Evolutionary conservation across 2,888 invertebrate species (phyloP), one percentile per base, ranked within the genome.

Genomic region (Piscicola geometra): DNA sequence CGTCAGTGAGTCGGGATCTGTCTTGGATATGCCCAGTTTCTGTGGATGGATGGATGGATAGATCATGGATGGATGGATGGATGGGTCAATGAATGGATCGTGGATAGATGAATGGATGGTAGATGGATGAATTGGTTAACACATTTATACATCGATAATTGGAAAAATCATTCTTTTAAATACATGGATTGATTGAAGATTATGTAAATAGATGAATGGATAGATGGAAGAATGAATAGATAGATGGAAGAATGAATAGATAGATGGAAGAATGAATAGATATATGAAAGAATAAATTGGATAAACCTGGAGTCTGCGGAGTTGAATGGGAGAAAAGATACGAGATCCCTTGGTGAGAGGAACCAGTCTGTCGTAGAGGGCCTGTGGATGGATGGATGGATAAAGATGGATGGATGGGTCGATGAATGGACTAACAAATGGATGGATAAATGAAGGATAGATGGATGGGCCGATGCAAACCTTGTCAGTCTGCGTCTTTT

Each of bases 281-380:
- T n/a, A n/a, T n/a, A n/a, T 60, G 9, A 64, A 35, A 5, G 1
- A 76, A 72, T 64, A 69, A 85, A n/a, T n/a, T n/a, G n/a, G n/a
- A n/a, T n/a, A n/a, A n/a, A n/a, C 88, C 86, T 83, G 83, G 1
- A 87, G 81, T 77, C 94, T 88, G 75, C 90, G 88, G 68, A 93
- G 83, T 85, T 98, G 98, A 77, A 96, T 93, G 52, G 90, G 88
- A 0, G 94, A 93, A 86, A 99, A 97, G 80, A 88, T 89, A 77
- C 94, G 88, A 25, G 88, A 88, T 0, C 94, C 93, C 81, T 92
- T 93, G 75, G 91, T 87, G 76, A 88, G 88, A 0, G 97, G 96
- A 0, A 97, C 96, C 9, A 99, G 88, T 35, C 98, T 89, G 81
- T 91, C 90, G 84, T 90, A 99, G 0, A 99, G 87, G 0, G 92